These are phyloP conservation scores for Napeogenes sylphis DNA, from an alignment of 2,888 invertebrate species.

Conservation along the genomic window DNA sequence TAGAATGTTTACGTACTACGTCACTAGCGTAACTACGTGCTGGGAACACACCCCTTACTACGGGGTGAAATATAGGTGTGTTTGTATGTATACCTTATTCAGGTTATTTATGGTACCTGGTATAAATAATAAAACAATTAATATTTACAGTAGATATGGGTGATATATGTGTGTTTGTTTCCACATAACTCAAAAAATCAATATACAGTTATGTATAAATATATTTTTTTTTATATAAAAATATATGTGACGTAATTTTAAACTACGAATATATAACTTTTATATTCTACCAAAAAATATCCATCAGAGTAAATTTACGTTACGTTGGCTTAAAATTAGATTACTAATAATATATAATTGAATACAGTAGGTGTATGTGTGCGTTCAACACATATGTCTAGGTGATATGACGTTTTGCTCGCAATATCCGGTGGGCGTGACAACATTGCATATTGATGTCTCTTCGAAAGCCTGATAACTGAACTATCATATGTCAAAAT, in stretches of 20 bases:
- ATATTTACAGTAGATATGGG: too few species aligned
- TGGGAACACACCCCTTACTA: neutral
- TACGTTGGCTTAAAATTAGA: too few species aligned
- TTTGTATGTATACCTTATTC: neutral
- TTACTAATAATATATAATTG: neutral
- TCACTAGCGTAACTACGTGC: conserved; percentile 2
- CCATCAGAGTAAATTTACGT: too few species aligned
- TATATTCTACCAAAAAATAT: too few species aligned
- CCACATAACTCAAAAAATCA: too few species aligned
- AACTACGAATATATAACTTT: too few species aligned
- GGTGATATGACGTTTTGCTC: conserved; percentile 14
- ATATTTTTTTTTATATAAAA: neutral
- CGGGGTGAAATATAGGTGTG: neutral
- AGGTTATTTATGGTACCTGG: too few species aligned
- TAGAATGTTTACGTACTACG: neutral
- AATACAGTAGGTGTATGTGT: conserved; percentile 9
- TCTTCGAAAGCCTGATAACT: conserved; percentile 16
- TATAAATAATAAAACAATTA: too few species aligned
- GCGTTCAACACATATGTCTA: conserved; percentile 11
- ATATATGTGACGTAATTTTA: too few species aligned
- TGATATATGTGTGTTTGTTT: too few species aligned
- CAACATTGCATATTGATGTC: conserved; percentile 21
- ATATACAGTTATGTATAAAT: neutral
- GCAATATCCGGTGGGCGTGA: conserved; percentile 26
- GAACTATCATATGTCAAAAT: conserved; percentile 1